Base-by-base conservation (phyloP, 2,888 invertebrate species). In the Brenthis ino region DNA sequence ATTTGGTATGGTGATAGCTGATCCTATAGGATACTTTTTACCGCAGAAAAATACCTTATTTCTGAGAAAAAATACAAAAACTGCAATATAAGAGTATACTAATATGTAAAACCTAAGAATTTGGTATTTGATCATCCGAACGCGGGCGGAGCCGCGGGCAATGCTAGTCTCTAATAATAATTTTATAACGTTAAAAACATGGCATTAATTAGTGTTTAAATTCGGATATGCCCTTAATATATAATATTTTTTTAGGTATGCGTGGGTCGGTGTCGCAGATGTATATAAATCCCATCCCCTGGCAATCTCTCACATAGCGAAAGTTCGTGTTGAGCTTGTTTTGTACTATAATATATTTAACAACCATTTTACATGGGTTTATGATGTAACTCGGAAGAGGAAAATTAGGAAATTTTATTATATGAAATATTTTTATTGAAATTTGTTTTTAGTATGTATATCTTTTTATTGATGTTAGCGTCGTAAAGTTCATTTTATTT, bases 201-300 rank as follows among this genome's bases (percentile, higher is more conserved):
- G 28, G 28, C 3, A 28, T 28, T 28, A 28, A 28, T 28, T 4
- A 28, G 4, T 28, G 28, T 16, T 16, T 16, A 16, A 16, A 28
- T 28, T 28, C 4, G 3, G 28, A 28, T 28, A 4, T 28, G 3
- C 28, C 24, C 24, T 24, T 24, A 47, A 47, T 14, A 47, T 12
- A 60, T 14, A 20, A 1, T 16, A 37, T 3, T 11, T n/a, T 60
- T 58, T 4, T n/a, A 60, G 60, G 60, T 60, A 60, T 60, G 60
- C 60, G 60, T 28, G 60, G 60, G 5, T 60, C 60, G 0, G 92
- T 94, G 48, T 95, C 95, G 14, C 89, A 94, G 71, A 94, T 95
- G 80, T 95, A 94, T 76, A 88, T 95, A 69, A 95, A 95, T 81
- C 95, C 95, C 2, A 90, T 93, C 47, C 95, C 95, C 0, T 95